Base-by-base conservation (phyloP, 2,888 invertebrate genomes). In the Augiades crinisus region DNA sequence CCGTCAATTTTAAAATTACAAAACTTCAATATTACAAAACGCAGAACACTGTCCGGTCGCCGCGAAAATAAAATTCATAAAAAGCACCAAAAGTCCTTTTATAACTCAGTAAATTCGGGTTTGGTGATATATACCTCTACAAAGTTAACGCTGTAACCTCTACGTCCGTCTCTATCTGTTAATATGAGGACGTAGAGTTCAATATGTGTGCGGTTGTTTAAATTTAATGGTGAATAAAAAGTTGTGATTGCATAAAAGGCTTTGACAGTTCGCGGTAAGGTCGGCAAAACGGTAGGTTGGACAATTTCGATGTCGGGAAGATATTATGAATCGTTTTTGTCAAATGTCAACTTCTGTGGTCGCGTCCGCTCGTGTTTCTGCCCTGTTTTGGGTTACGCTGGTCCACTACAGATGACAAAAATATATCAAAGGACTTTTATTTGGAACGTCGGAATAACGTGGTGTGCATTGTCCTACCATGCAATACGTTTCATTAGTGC, bases 341-440 rank as follows among this genome's bases (percentile, higher is more conserved):
- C 87, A 85, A 85, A 85, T 87, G 86, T 88, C 88, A 86, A 89
- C 87, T 84, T 79, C 81, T 86, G 81, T 79, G 81, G 82, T 75
- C 79, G 80, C 77, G 72, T 68, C 70, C 63, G 73, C 73, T 73
- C 64, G 56, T 55, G 58, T 66, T 71, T 63, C 63, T 51, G 47
- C 47, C 54, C 49, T 58, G 21, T 55, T 57, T 60, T 60, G 59
- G 68, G 68, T 64, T 67, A 68, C 62, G 63, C 58, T 41, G 6
- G 16, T 44, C 41, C 50, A 38, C 55, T 31, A 24, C 38, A 47
- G n/a, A n/a, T n/a, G n/a, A n/a, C n/a, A n/a, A n/a, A n/a, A n/a
- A n/a, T n/a, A n/a, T n/a, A n/a, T n/a, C n/a, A n/a, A n/a, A n/a
- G n/a, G n/a, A n/a, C n/a, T n/a, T n/a, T n/a, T n/a, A n/a, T n/a